Evolutionary conservation across 2,888 invertebrate genomes (phyloP).

Genomic region (Trichacis sp.): DNA sequence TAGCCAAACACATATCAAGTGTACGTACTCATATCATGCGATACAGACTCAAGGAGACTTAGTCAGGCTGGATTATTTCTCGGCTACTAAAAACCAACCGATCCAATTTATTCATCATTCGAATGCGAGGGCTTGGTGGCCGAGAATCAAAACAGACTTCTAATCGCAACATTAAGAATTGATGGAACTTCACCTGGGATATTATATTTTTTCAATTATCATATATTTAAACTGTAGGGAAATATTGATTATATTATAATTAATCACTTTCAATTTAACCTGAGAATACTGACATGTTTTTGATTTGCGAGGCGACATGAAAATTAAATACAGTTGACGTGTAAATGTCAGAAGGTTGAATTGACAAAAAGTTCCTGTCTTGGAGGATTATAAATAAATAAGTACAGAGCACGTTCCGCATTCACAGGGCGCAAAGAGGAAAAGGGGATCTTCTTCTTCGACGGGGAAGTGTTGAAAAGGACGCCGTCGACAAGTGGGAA

Average conservation of each 20-base stretch:
- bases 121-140: too few species aligned
- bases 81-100: background rate
- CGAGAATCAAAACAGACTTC: too few species aligned
- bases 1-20: background rate
- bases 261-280: too few species aligned
- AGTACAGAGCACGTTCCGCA: slow-evolving; percentile 5
- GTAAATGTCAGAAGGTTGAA: background rate
- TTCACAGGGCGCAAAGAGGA: slow-evolving; percentile 24
- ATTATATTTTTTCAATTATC: too few species aligned
- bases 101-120: too few species aligned
- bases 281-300: too few species aligned
- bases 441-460: slow-evolving; percentile 23
- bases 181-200: too few species aligned
- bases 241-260: too few species aligned
- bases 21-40: slow-evolving; percentile 4
- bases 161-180: too few species aligned
- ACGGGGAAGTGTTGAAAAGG: slow-evolving; percentile 27
- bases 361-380: background rate
- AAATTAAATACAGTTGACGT: background rate
- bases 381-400: slow-evolving; percentile 3
- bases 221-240: too few species aligned
- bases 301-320: background rate
- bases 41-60: slow-evolving; percentile 4
- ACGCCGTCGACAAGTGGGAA: slow-evolving; percentile 24
- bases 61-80: background rate